Conservation (phyloP, 2,888 invertebrate genomes). For the Tachina fera region DNA sequence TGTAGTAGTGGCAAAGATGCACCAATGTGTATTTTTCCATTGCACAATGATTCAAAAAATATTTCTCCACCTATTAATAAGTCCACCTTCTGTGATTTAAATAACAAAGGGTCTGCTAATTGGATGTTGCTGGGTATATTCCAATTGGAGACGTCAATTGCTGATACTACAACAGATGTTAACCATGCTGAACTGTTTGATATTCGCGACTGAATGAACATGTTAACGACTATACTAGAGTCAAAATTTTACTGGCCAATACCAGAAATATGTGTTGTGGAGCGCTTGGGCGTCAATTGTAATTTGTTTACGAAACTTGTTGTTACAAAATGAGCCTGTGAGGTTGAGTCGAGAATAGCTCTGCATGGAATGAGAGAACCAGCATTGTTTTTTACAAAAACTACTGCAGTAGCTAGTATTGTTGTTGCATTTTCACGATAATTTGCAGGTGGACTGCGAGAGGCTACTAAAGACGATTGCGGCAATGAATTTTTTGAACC, state of each 20-base stretch:
- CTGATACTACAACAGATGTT: slow-evolving; percentile 61
- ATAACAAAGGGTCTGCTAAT: slow-evolving; percentile 61
- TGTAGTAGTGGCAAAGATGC: slow-evolving; percentile 35
- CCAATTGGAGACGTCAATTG: slow-evolving; percentile 58
- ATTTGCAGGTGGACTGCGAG: background rate
- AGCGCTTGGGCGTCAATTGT: slow-evolving; percentile 20
- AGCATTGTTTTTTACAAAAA: slow-evolving; percentile 61
- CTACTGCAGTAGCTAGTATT: slow-evolving; percentile 44
- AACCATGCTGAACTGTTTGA: slow-evolving; percentile 25
- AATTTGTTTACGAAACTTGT: slow-evolving; percentile 45
- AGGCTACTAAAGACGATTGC: background rate
- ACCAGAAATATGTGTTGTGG: slow-evolving; percentile 32
- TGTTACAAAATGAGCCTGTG: slow-evolving; percentile 41
- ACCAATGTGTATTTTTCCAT: slow-evolving; percentile 54
- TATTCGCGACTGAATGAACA: slow-evolving; percentile 25
- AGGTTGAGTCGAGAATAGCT: slow-evolving; percentile 43
- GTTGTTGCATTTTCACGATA: background rate
- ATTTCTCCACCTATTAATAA: slow-evolving; percentile 60
- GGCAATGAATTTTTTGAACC: background rate
- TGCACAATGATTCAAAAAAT: slow-evolving; percentile 60
- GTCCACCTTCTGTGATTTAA: slow-evolving; percentile 47
- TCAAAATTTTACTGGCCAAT: slow-evolving; percentile 48
- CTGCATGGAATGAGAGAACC: slow-evolving; percentile 49
- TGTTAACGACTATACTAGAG: slow-evolving; percentile 33
- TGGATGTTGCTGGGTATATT: slow-evolving; percentile 54